Evolutionary conservation across 2,888 invertebrate species (phyloP).

Genomic region (Pheosia gnoma): DNA sequence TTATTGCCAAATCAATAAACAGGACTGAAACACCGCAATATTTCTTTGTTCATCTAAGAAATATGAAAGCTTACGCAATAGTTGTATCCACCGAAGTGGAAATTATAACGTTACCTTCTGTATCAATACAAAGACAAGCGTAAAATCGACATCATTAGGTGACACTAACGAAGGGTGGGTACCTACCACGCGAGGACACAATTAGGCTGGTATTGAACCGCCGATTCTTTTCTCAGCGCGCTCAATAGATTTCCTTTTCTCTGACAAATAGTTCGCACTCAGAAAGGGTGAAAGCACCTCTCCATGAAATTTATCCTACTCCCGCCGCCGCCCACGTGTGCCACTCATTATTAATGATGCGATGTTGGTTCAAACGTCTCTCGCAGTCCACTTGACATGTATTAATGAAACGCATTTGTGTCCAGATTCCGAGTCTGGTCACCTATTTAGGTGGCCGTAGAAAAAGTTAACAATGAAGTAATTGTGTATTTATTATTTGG

Average conservation of each 20-base stretch:
- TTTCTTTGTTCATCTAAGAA: slow-evolving; percentile 4
- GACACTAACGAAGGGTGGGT: slow-evolving; percentile 32
- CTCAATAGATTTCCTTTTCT: slow-evolving; percentile 55
- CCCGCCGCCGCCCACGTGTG: slow-evolving; percentile 72
- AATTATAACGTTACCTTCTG: slow-evolving; percentile 33
- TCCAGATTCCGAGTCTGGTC: slow-evolving; percentile 63
- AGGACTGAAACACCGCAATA: background rate
- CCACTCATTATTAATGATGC: slow-evolving; percentile 82
- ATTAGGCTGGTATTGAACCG: slow-evolving; percentile 38
- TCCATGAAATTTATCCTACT: slow-evolving; percentile 75
- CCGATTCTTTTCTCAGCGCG: slow-evolving; percentile 49
- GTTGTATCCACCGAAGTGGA: slow-evolving; percentile 1
- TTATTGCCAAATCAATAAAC: background rate
- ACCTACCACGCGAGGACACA: slow-evolving; percentile 31
- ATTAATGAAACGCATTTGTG: slow-evolving; percentile 78
- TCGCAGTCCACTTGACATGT: slow-evolving; percentile 72
- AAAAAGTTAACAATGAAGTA: slow-evolving; percentile 46
- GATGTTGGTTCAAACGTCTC: slow-evolving; percentile 79
- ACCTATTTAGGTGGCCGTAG: slow-evolving; percentile 49
- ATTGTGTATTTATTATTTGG: slow-evolving; percentile 30
- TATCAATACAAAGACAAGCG: slow-evolving; percentile 47
- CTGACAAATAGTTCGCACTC: slow-evolving; percentile 72
- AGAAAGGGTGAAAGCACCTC: slow-evolving; percentile 79
- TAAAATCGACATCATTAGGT: slow-evolving; percentile 53
- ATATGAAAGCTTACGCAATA: slow-evolving; percentile 7